Conservation (phyloP, 2,888 invertebrate genomes). For the Agonum fuliginosum region DNA sequence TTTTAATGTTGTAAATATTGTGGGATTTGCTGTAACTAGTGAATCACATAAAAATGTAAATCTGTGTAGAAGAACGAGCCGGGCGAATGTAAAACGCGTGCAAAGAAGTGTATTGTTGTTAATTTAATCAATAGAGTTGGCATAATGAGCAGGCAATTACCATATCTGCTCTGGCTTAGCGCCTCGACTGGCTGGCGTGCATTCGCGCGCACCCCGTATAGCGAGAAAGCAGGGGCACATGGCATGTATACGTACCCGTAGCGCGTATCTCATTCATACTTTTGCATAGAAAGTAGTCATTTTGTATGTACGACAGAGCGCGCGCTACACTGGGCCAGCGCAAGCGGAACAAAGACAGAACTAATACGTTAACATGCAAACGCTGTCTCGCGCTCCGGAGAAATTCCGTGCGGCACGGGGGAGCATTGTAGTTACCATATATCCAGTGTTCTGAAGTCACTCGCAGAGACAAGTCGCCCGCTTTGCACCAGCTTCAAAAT, state of each 20-base stretch:
- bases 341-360: constrained; percentile 69
- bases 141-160: constrained; percentile 52
- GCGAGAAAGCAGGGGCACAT: constrained; percentile 68
- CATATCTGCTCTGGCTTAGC: constrained; percentile 47
- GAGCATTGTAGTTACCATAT: constrained; percentile 73
- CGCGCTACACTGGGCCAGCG: constrained; percentile 65
- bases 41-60: too few relatives aligned
- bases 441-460: constrained; percentile 74
- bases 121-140: constrained; percentile 48
- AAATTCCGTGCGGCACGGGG: constrained; percentile 71
- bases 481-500: constrained; percentile 50
- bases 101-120: constrained; percentile 35
- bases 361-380: constrained; percentile 73
- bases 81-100: too few relatives aligned
- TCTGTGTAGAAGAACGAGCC: too few relatives aligned
- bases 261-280: constrained; percentile 77
- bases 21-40: too few relatives aligned
- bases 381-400: constrained; percentile 73
- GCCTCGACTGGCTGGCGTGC: constrained; percentile 56
- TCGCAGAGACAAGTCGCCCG: constrained; percentile 71
- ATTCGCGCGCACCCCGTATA: constrained; percentile 65
- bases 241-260: constrained; percentile 71
- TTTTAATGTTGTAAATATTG: too few relatives aligned
- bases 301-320: constrained; percentile 73
- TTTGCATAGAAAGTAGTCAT: constrained; percentile 78